Conservation (phyloP, 2,888 invertebrate species). For the Nephrocerus scutellatus region DNA sequence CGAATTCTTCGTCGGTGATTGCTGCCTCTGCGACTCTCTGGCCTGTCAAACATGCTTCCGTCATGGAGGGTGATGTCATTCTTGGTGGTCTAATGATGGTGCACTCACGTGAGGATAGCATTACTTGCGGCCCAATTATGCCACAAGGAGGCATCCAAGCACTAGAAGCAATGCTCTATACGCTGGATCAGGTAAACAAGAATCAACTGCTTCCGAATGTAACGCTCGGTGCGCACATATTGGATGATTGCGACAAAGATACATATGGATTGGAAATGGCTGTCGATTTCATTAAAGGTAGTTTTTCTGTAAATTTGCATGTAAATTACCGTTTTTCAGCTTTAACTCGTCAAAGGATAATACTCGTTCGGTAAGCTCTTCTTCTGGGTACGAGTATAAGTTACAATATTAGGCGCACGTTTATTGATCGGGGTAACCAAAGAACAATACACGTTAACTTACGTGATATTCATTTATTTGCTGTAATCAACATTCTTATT, state of each 20-base stretch:
- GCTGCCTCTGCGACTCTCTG: constrained; percentile 45
- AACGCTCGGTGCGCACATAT: constrained; percentile 75
- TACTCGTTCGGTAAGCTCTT: too few species aligned
- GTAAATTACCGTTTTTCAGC: too few species aligned
- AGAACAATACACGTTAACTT: too few species aligned
- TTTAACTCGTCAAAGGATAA: too few species aligned
- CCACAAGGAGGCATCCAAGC: constrained; percentile 87
- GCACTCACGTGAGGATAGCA: constrained; percentile 79
- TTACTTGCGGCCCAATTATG: constrained; percentile 89
- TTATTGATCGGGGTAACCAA: too few species aligned
- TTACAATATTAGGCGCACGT: too few species aligned
- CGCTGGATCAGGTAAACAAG: constrained; percentile 73
- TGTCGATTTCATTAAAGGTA: constrained; percentile 94
- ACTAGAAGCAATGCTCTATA: constrained; percentile 86
- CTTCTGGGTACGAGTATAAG: too few species aligned
- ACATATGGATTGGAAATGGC: constrained; percentile 94
- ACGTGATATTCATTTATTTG: too few species aligned
- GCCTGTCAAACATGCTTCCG: constrained; percentile 81
- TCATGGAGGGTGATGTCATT: constrained; percentile 80
- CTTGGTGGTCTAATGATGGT: constrained; percentile 94
- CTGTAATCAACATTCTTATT: too few species aligned
- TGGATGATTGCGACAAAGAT: constrained; percentile 94
- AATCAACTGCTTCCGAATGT: constrained; percentile 66
- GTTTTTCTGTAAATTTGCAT: too few species aligned
- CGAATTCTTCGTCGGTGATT: too few species aligned